Evolutionary conservation across 2,888 invertebrate genomes (phyloP), one percentile per base, ranked within the genome.

Genomic region (Tyria jacobaeae): DNA sequence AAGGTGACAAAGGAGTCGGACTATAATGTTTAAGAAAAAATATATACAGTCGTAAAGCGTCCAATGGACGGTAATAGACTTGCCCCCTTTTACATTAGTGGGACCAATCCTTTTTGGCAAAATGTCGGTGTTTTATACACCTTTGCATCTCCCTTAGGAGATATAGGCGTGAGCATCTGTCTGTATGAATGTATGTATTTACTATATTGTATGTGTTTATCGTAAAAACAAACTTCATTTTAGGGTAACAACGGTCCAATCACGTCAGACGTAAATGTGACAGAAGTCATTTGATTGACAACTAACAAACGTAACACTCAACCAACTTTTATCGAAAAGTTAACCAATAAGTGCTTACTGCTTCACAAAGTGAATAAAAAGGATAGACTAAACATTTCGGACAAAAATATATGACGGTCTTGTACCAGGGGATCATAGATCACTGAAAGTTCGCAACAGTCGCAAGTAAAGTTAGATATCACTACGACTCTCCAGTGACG

Each of bases 391-490:
- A 68, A 69, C 60, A 70, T 68, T 64, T 57, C 60, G 62, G 53
- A 65, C 65, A 65, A 65, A 75, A 68, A 75, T 73, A 76, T 73
- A 73, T 71, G 66, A 73, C 60, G 68, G 71, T 68, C 52, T 59
- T 51, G 71, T 77, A 76, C 73, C 71, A 75, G 65, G 78, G 76
- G 78, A 78, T 76, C 73, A 78, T 80, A 79, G 71, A 78, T 81
- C 79, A 80, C 66, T 62, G 57, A 69, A 79, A 81, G 76, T 78
- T 81, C 66, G 70, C 35, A 54, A 70, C 70, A 67, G 73, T 74
- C 58, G 62, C 79, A 73, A 81, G 76, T 77, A 79, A 80, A 81
- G 79, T 82, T 81, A 66, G 72, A 73, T 78, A 80, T 81, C 78
- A 71, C 74, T 78, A 82, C 80, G 82, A 70, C 65, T 73, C 81